These are phyloP conservation scores for Phylloscopus trochilus DNA, from an alignment of 2,113 vertebrate species.

Conservation along the genomic window DNA sequence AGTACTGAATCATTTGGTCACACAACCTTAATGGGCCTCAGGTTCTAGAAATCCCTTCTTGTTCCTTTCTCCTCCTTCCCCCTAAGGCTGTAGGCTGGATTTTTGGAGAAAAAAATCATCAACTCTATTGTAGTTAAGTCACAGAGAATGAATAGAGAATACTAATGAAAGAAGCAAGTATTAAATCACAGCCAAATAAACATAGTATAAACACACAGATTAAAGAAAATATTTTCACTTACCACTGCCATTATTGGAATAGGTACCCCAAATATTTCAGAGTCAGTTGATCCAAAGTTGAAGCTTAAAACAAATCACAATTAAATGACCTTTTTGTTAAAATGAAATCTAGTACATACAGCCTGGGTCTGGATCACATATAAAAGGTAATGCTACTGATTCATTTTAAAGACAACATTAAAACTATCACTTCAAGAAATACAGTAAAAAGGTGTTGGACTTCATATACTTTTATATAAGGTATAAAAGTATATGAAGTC, in stretches of 20 bases:
- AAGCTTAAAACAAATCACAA: slow-evolving; percentile 75
- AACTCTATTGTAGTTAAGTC: background rate
- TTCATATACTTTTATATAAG: background rate
- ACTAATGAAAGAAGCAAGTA: background rate
- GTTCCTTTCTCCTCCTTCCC: background rate
- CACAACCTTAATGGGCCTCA: background rate
- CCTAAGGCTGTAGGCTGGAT: background rate
- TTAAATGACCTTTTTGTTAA: background rate
- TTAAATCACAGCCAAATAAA: background rate
- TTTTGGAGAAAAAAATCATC: background rate
- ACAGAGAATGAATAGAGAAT: background rate
- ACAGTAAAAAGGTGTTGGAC: background rate
- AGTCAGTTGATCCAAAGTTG: slow-evolving; percentile 84
- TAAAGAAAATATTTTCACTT: slow-evolving; percentile 66
- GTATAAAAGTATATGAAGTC: too few species aligned
- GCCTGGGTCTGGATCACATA: background rate
- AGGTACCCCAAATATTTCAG: slow-evolving; percentile 85
- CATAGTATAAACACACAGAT: background rate
- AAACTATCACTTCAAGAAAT: background rate
- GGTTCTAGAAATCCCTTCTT: background rate
- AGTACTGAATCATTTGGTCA: background rate
- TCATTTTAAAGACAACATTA: background rate
- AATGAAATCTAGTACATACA: background rate
- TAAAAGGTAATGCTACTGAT: background rate
- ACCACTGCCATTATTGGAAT: slow-evolving; percentile 91